Base-by-base conservation (phyloP, 2,797 vertebrate genomes). In the Bradypus variegatus region DNA sequence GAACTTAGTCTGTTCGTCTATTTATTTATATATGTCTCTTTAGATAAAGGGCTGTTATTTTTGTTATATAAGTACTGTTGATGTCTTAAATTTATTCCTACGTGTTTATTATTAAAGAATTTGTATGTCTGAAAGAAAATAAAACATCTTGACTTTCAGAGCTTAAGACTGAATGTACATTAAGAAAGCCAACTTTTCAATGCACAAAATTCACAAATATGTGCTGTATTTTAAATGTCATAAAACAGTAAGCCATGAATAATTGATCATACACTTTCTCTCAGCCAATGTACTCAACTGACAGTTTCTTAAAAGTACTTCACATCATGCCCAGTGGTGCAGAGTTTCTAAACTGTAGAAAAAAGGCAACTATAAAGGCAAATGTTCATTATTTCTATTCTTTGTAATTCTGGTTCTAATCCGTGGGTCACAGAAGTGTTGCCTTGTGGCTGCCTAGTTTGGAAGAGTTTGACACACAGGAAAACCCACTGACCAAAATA, bases 101-200 rank as follows among this genome's bases (percentile, higher is more conserved):
- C 55, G 15, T 80, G 50, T 90, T 94, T 55, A 31, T 89, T 83
- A 41, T 89, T 90, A 82, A 92, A 80, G 31, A 81, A 58, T n/a
- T n/a, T 73, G 60, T 50, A 11, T n/a, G 19, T 69, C 65, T 86
- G n/a, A 86, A 92, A n/a, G 72, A 84, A 92, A 93, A 83, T 75
- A 76, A 88, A 82, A 76, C 72, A 87, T 2, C 48, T 70, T 84
- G 67, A 88, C 38, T 77, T 86, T 91, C n/a, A 83, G 77, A 86
- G 4, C 29, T 60, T 88, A 87, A 90, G 19, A 29, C 41, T 87
- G 23, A 67, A 19, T 86, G 70, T 86, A 48, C 6, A 81, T 36
- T 75, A 73, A 77, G 31, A 88, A 88, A 84, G 11, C 64, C 38
- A 83, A 27, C 6, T 55, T 94, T 75, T 45, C 25, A 70, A 62